A percentile compares a stretch with the other conserved stretches of the same genome.
Evolutionary conservation across 2,888 invertebrate species (phyloP).

Genomic region (Drosophila diplacantha): DNA sequence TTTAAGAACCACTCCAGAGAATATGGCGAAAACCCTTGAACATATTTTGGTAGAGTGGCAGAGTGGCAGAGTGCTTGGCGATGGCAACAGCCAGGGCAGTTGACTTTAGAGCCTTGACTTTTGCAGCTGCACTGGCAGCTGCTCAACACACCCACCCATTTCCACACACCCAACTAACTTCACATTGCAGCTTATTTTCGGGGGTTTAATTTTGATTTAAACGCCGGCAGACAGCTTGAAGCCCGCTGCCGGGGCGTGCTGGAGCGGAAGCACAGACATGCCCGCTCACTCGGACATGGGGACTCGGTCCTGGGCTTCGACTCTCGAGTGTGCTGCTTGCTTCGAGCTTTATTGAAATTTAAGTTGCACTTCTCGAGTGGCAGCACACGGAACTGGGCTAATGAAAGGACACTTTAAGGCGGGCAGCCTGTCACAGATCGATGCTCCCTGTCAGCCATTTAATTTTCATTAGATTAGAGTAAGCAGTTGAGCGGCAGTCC

Average conservation of each 20-base stretch:
- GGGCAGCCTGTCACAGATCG: constrained; percentile 21
- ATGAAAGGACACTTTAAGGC: constrained; percentile 51
- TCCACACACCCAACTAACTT: not conserved
- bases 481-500: constrained; percentile 32
- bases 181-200: constrained; percentile 56
- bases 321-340: constrained; percentile 12
- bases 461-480: constrained; percentile 61
- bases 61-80: constrained; percentile 16
- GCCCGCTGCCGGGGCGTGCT: constrained; percentile 48
- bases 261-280: constrained; percentile 54
- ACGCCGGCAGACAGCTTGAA: constrained; percentile 63
- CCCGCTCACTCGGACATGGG: constrained; percentile 27
- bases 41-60: constrained; percentile 5
- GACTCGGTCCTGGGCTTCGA: constrained; percentile 1
- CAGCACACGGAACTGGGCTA: constrained; percentile 41
- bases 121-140: constrained; percentile 43
- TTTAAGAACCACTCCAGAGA: constrained; percentile 13
- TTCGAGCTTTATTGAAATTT: constrained; percentile 49
- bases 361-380: constrained; percentile 32
- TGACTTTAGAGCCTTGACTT: constrained; percentile 61
- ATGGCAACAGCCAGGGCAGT: constrained; percentile 25
- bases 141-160: constrained; percentile 6
- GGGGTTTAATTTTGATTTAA: constrained; percentile 70
- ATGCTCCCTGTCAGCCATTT: constrained; percentile 40
- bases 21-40: constrained; percentile 20